phyloP scores from a whole-genome alignment of 2,797 vertebrate species.

The Pristis pectinata region DNA sequence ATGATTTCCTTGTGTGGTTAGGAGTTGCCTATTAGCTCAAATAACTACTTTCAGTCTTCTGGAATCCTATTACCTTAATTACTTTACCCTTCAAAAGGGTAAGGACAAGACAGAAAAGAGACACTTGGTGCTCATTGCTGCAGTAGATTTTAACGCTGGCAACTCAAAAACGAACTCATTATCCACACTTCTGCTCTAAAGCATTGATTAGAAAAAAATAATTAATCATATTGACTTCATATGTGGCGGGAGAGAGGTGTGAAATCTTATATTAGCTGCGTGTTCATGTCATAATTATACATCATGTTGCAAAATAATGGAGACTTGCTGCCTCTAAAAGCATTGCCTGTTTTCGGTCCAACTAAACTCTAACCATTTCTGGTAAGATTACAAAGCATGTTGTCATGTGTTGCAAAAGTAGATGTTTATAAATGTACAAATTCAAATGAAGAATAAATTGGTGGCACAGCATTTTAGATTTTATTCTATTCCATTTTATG shows the following conservation, averaged over 20 bases:
- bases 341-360: slow-evolving; percentile 51
- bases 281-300: slow-evolving; percentile 80
- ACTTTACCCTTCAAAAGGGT: slow-evolving; percentile 36
- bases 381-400: background rate
- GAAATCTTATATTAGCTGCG: slow-evolving; percentile 81
- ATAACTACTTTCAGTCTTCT: slow-evolving; percentile 27
- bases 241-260: slow-evolving; percentile 71
- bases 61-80: slow-evolving; percentile 38
- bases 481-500: slow-evolving; percentile 14
- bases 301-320: slow-evolving; percentile 79
- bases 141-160: slow-evolving; percentile 67
- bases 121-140: background rate
- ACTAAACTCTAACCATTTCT: background rate
- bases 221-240: slow-evolving; percentile 73
- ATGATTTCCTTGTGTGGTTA: background rate
- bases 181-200: slow-evolving; percentile 77
- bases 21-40: slow-evolving; percentile 29
- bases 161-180: slow-evolving; percentile 81
- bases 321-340: slow-evolving; percentile 64
- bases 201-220: slow-evolving; percentile 74
- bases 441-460: background rate
- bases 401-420: background rate
- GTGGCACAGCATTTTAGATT: background rate
- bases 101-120: slow-evolving; percentile 16
- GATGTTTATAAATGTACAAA: slow-evolving; percentile 21